Conservation (phyloP, 2,888 invertebrate genomes). For the Euzetes globulus region DNA sequence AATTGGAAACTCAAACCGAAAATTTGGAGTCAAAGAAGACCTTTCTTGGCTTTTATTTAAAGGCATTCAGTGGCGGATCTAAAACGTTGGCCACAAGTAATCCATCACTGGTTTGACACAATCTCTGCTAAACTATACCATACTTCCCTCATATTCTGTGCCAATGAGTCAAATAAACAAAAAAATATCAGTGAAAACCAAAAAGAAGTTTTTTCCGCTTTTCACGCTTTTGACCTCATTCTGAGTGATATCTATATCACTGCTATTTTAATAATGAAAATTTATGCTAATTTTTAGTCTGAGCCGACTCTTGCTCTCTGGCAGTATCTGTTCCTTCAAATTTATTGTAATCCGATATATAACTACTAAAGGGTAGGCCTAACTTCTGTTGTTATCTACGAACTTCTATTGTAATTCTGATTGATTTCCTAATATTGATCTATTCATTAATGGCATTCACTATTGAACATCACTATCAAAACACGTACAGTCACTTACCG, state of each 20-base stretch:
- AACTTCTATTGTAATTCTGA: conserved; percentile 6
- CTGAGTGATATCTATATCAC: no score
- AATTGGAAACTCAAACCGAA: background rate
- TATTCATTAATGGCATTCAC: background rate
- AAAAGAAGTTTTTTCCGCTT: no score
- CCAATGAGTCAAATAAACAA: no score
- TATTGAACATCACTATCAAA: no score
- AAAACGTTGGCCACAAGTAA: background rate
- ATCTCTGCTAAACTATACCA: background rate
- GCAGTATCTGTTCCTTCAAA: no score
- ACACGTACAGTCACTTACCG: no score
- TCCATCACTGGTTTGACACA: conserved; percentile 2
- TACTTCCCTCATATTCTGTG: background rate
- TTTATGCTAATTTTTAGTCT: no score
- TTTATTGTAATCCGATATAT: no score
- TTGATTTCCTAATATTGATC: conserved; percentile 11
- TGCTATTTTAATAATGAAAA: no score
- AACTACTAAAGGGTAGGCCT: background rate
- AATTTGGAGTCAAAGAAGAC: background rate
- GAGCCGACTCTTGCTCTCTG: no score
- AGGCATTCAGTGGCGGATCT: background rate
- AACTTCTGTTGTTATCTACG: background rate
- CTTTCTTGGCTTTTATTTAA: background rate
- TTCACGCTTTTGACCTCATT: no score
- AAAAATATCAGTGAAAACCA: no score